Conservation (phyloP, 1,140 invertebrate genomes). For the Chlorops oryzae region DNA sequence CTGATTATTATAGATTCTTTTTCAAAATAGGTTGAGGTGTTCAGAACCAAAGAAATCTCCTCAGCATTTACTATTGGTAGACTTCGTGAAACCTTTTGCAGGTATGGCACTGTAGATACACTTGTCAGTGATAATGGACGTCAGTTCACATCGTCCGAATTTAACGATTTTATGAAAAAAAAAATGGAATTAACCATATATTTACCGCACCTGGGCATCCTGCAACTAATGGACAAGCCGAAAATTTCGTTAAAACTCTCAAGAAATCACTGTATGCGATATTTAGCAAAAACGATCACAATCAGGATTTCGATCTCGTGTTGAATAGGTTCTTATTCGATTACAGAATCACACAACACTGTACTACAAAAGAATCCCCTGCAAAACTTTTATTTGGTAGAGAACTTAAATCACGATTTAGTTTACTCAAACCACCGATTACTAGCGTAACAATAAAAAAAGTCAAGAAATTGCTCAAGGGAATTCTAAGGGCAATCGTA, state of each 20-base stretch:
- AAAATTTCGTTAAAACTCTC: constrained; percentile 7
- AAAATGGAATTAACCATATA: background rate
- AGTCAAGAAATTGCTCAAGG: background rate
- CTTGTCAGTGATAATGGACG: constrained; percentile 6
- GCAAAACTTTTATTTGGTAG: constrained; percentile 4
- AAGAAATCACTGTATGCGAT: too few relatives aligned
- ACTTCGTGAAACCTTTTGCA: constrained; percentile 2
- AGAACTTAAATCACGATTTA: background rate
- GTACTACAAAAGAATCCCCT: background rate
- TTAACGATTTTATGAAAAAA: too few relatives aligned
- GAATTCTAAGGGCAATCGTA: constrained; percentile 1
- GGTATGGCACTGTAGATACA: constrained; percentile 6
- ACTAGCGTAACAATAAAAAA: constrained; percentile 5
- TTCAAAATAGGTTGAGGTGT: too few relatives aligned
- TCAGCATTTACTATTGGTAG: constrained; percentile 1
- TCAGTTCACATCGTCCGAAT: constrained; percentile 5
- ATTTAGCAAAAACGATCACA: too few relatives aligned
- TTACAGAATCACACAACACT: constrained; percentile 3
- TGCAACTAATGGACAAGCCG: too few relatives aligned
- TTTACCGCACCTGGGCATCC: constrained; percentile 5
- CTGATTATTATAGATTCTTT: too few relatives aligned
- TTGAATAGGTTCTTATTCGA: constrained; percentile 5
- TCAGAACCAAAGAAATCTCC: background rate
- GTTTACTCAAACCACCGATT: constrained; percentile 2
- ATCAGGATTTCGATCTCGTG: too few relatives aligned